A percentile compares a stretch with the other conserved stretches of the same genome.
These are phyloP conservation scores for Nephila pilipes DNA, from an alignment of 1,140 invertebrate species.

Conservation along the genomic window DNA sequence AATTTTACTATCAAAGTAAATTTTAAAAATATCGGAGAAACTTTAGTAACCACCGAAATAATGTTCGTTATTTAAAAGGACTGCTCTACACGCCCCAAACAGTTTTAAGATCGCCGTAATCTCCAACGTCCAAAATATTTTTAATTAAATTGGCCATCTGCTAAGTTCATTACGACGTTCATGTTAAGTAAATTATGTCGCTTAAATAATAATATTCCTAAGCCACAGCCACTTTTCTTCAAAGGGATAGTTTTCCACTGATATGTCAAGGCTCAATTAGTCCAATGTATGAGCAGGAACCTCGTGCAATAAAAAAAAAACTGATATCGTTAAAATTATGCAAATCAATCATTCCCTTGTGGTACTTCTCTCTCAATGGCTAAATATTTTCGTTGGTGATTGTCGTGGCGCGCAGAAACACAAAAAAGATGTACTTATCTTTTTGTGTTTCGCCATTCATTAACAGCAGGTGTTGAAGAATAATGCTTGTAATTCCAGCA, in stretches of 20 bases:
- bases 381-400: slow-evolving; percentile 25
- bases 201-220: neutral
- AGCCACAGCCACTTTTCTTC: neutral
- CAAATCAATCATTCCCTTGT: slow-evolving; percentile 52
- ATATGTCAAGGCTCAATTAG: neutral
- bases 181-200: slow-evolving; percentile 49
- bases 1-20: too few species aligned
- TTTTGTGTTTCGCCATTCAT: slow-evolving; percentile 57
- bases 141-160: slow-evolving; percentile 32
- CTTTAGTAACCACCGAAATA: neutral
- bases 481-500: slow-evolving; percentile 57
- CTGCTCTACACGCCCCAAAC: too few species aligned
- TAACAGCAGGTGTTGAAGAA: slow-evolving; percentile 61
- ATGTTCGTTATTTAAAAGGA: neutral
- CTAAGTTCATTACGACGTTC: slow-evolving; percentile 1
- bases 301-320: neutral
- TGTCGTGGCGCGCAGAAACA: neutral
- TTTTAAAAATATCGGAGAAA: neutral
- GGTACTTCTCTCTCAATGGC: neutral
- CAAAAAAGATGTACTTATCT: slow-evolving; percentile 39
- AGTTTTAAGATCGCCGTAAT: neutral
- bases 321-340: slow-evolving; percentile 43
- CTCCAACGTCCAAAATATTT: neutral
- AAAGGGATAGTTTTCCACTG: neutral
- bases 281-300: neutral